Base-by-base conservation (phyloP, 2,888 invertebrate species). In the Xylophagus ater region DNA sequence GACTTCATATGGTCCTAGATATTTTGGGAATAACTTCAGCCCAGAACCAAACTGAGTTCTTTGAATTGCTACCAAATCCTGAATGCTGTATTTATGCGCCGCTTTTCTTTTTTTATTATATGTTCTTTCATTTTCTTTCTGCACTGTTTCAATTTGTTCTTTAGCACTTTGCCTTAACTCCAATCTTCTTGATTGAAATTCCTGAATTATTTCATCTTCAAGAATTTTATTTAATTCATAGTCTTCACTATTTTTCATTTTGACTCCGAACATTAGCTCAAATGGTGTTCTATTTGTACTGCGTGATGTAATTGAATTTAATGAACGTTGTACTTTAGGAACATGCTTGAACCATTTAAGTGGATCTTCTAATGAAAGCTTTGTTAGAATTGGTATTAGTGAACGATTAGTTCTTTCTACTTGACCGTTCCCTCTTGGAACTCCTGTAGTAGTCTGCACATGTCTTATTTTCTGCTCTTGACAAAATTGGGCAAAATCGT, bases 351-450 rank as follows among this genome's bases (percentile, higher is more conserved):
- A 35, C 35, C 30, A 35, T 18, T 40, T 20, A 3, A 12, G 17
- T 12, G 40, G 29, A 1, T 31, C 10, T 4, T 20, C 19, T 6
- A 14, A 1, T 10, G 36, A 17, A 7, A 36, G 13, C 21, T 28
- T 34, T 9, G 33, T 6, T 9, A 34, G 12, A 10, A 17, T 19
- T 5, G 26, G 41, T 35, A 56, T 53, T 4, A 59, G 48, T 4
- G 45, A 52, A 10, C 48, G 36, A 40, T 59, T 54, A 1, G 55
- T 41, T 8, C 54, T 41, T 33, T 58, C 55, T 0, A 53, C 53
- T 37, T 60, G 58, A 1, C 58, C 58, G 40, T 60, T 59, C 7
- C 53, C 53, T 28, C 58, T 29, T 15, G 61, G 55, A n/a, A 58
- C 37, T 8, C 57, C 47, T 2, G 38, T 41, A 15, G 41, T 39